Evolutionary conservation across 2,888 invertebrate species (phyloP), one percentile per base, ranked within the genome.

Genomic region (Chydorus sphaericus): DNA sequence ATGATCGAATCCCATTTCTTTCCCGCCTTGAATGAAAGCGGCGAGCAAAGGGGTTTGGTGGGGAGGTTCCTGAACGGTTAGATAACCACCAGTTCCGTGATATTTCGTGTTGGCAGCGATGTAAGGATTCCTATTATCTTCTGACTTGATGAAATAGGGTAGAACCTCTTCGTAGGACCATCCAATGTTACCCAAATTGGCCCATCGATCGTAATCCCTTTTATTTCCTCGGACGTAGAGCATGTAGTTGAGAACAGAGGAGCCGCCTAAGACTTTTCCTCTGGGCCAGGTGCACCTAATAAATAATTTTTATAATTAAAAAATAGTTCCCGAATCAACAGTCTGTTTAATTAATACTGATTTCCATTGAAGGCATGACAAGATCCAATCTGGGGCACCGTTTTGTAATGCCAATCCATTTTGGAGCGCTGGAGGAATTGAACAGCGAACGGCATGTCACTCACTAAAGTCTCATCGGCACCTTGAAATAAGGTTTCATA

Each of bases 371-470:
- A 37, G 14, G 28, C 36, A 30, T 51, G 18, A 48, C 44, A 44
- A 16, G 81, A 78, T 6, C 78, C 82, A 39, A 82, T 82, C 64
- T 87, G 83, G 0, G 91, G 89, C 66, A 91, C 91, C 1, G 88
- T 88, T 70, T 91, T 91, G 68, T 90, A 92, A 66, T 87, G 82
- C 92, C 91, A 92, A 68, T 92, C 92, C 53, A 91, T 73, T 66
- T 86, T 81, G 60, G 86, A 88, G 10, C 88, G 74, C 68, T 91
- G 90, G 55, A 91, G 71, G 65, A 87, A 91, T 0, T 85, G 89
- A 1, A 90, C 90, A 66, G 90, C 76, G 4, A 89, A 73, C 0
- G 90, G 90, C 2, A 90, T 88, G 65, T 91, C 90, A 0, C 88
- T 87, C 64, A 90, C 82, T 70, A 90, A 89, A 0, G 88, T 89